A percentile compares a stretch with the other conserved stretches of the same genome.
Conservation (phyloP, 1,140 invertebrate species). For the Caenorhabditis tropicalis region DNA sequence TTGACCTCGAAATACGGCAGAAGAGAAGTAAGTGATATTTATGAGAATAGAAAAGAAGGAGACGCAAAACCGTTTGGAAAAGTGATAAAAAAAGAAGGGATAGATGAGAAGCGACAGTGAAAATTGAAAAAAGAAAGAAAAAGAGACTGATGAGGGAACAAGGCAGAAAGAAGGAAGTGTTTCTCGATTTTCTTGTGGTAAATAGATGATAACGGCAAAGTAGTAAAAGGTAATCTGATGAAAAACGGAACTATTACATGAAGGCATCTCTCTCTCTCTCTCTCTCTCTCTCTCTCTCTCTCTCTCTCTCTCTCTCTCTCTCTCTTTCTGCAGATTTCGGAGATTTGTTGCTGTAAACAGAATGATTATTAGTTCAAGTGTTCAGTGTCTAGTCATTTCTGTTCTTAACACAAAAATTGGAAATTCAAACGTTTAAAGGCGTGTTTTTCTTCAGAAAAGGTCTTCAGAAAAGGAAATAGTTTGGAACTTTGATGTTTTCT, state of each 20-base stretch:
- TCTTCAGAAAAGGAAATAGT: too few relatives aligned
- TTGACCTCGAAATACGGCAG: conserved; percentile 31
- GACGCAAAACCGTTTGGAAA: conserved; percentile 32
- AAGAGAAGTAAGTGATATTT: conserved; percentile 33
- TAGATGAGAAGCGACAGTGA: conserved; percentile 18
- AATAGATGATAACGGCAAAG: conserved; percentile 33
- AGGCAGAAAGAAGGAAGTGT: conserved; percentile 34
- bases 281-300: not conserved
- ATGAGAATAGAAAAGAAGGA: not conserved
- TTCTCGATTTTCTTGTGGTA: conserved; percentile 31
- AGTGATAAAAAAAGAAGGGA: conserved; percentile 38
- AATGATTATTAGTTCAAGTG: not conserved
- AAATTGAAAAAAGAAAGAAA: not conserved
- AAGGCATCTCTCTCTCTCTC: not conserved
- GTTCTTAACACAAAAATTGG: too few relatives aligned
- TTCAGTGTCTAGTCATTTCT: not conserved
- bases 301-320: not conserved
- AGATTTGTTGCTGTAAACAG: not conserved
- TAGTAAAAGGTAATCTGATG: conserved; percentile 13
- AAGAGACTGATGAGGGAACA: not conserved
- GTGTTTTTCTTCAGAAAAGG: too few relatives aligned
- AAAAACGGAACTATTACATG: conserved; percentile 10
- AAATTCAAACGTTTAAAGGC: too few relatives aligned
- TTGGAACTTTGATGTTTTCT: too few relatives aligned
- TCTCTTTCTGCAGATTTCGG: not conserved